phyloP scores from a whole-genome alignment of 1,140 invertebrate species.

The Cyphomyrmex costatus region DNA sequence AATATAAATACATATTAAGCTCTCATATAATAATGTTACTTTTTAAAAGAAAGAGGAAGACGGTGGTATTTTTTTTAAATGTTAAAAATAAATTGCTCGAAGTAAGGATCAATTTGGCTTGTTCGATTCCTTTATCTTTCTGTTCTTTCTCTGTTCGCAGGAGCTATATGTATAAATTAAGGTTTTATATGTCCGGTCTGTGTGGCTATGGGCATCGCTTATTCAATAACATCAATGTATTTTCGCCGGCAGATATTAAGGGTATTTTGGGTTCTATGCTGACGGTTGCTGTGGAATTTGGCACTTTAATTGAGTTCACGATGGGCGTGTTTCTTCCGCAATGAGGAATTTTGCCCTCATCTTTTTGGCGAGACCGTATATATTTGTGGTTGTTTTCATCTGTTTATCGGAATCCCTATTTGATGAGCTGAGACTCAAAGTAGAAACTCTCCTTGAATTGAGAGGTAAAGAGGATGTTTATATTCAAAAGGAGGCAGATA shows the following conservation, averaged over 20 bases:
- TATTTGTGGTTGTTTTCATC: constrained; percentile 88
- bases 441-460: constrained; percentile 87
- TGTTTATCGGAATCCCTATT: constrained; percentile 92
- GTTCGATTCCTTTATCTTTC: too few relatives aligned
- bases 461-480: constrained; percentile 87
- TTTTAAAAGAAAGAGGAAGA: too few relatives aligned
- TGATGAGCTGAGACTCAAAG: constrained; percentile 87
- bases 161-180: constrained; percentile 61
- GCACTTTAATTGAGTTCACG: constrained; percentile 89
- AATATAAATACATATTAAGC: too few relatives aligned
- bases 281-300: constrained; percentile 87
- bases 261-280: constrained; percentile 88
- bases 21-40: too few relatives aligned
- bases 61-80: too few relatives aligned
- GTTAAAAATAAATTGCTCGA: too few relatives aligned
- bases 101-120: too few relatives aligned
- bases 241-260: constrained; percentile 89
- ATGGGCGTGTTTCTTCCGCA: constrained; percentile 88
- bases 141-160: not conserved
- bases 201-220: constrained; percentile 89
- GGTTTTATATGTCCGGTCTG: constrained; percentile 88
- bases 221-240: constrained; percentile 89
- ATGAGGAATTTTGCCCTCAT: constrained; percentile 87
- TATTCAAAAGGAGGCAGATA: constrained; percentile 87
- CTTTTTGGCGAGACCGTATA: constrained; percentile 86